phyloP scores from a whole-genome alignment of 2,888 invertebrate genomes.

The Stenodema calcarata region DNA sequence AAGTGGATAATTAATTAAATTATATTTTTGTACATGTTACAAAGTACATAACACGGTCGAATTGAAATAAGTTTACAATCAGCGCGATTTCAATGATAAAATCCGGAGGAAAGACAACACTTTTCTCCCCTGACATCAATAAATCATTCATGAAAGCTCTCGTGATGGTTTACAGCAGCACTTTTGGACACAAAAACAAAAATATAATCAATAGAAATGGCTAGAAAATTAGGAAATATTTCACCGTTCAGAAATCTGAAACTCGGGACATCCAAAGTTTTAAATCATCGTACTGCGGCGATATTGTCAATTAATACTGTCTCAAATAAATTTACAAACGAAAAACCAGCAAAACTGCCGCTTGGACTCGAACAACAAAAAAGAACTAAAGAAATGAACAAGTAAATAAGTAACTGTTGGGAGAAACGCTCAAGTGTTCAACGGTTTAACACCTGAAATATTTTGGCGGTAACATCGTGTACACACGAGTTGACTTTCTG shows the following conservation, averaged over 20 bases:
- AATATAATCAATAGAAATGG: not conserved
- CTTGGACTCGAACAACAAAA: not conserved
- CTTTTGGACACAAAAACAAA: not conserved
- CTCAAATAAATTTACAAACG: not conserved
- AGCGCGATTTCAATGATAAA: slow-evolving; percentile 7
- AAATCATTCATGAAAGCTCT: not conserved
- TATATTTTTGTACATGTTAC: slow-evolving; percentile 35
- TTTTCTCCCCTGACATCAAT: not conserved
- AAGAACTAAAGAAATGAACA: not conserved
- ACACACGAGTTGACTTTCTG: not conserved
- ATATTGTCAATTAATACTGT: slow-evolving; percentile 1
- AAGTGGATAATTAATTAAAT: slow-evolving; percentile 3
- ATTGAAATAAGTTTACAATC: slow-evolving; percentile 3
- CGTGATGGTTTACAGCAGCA: not conserved
- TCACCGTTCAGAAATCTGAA: no score
- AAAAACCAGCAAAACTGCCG: not conserved
- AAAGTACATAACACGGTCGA: slow-evolving; percentile 36
- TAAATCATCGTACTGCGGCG: not conserved
- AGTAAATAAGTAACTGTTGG: not conserved
- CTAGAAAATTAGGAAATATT: not conserved
- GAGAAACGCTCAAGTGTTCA: not conserved
- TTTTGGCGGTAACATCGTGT: not conserved
- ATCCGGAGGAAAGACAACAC: not conserved
- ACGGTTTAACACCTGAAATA: not conserved
- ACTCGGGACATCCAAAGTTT: not conserved